These are phyloP conservation scores for Drosophila melanosoma DNA, from an alignment of 2,888 invertebrate species.

Conservation along the genomic window DNA sequence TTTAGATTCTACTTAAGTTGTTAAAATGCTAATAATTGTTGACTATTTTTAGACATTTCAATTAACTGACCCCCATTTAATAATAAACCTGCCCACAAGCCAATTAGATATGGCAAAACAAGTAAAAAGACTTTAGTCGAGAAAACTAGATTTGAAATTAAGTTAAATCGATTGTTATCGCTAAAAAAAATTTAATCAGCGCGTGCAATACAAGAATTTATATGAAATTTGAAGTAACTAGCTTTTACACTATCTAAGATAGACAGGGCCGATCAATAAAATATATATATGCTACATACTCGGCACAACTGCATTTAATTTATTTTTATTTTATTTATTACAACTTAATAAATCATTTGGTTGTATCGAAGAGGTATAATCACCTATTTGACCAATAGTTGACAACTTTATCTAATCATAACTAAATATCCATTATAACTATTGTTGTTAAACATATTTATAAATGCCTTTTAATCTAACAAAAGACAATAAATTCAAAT, in stretches of 20 bases:
- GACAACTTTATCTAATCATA: constrained; percentile 37
- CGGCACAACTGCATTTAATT: neutral
- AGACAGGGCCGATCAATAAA: neutral
- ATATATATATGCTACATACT: neutral
- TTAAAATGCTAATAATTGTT: constrained; percentile 14
- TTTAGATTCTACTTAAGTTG: constrained; percentile 15
- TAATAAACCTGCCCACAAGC: constrained; percentile 7
- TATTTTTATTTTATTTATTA: too few relatives aligned
- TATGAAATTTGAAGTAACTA: neutral
- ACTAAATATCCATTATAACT: neutral
- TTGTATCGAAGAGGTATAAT: constrained; percentile 3
- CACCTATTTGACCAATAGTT: neutral
- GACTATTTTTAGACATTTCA: constrained; percentile 10
- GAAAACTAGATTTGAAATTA: neutral
- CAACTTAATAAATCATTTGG: neutral
- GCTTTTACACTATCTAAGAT: neutral
- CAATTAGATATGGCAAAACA: constrained; percentile 8
- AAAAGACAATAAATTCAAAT: neutral
- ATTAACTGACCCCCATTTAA: constrained; percentile 1
- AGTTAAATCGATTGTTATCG: neutral
- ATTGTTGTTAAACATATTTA: neutral
- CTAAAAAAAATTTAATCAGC: neutral
- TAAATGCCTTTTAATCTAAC: neutral
- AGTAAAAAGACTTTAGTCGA: neutral
- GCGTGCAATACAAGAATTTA: neutral